Conservation (phyloP, 2,113 vertebrate genomes). For the Coregonus clupeaformis region DNA sequence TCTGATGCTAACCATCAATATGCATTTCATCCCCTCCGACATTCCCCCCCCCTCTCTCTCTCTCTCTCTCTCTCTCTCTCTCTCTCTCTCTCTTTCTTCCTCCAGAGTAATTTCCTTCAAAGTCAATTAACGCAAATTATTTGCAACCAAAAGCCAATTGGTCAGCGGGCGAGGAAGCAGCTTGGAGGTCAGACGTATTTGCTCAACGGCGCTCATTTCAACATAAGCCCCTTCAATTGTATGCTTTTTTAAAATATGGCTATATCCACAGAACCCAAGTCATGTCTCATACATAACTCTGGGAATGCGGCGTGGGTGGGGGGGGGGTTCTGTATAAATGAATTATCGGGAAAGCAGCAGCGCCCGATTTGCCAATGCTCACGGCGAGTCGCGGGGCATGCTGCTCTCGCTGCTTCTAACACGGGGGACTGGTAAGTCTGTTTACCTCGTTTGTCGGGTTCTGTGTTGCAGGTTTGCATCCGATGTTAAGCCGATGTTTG, state of each 20-base stretch:
- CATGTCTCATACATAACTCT: slow-evolving; percentile 55
- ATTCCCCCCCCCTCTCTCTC: slow-evolving; percentile 36
- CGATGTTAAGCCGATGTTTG: slow-evolving; percentile 60
- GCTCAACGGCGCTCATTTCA: slow-evolving; percentile 53
- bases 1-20: slow-evolving; percentile 72
- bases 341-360: slow-evolving; percentile 48
- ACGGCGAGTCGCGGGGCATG: slow-evolving; percentile 21
- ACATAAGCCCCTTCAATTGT: slow-evolving; percentile 47
- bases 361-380: slow-evolving; percentile 51
- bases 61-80: slow-evolving; percentile 34
- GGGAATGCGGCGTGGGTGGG: slow-evolving; percentile 18
- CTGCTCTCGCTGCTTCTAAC: slow-evolving; percentile 32
- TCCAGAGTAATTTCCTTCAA: slow-evolving; percentile 65
- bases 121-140: slow-evolving; percentile 70
- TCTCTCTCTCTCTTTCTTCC: slow-evolving; percentile 32
- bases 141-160: slow-evolving; percentile 43
- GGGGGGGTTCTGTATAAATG: slow-evolving; percentile 50
- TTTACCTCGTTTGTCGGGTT: slow-evolving; percentile 72
- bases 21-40: slow-evolving; percentile 61
- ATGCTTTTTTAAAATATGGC: slow-evolving; percentile 40
- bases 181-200: slow-evolving; percentile 55
- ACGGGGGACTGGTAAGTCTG: slow-evolving; percentile 61
- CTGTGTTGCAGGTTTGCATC: slow-evolving; percentile 59
- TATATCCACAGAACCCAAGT: slow-evolving; percentile 51
- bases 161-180: slow-evolving; percentile 39